A percentile compares a stretch with the other conserved stretches of the same genome.
These are phyloP conservation scores for Irena cyanogastra DNA, from an alignment of 2,113 vertebrate genomes.

Conservation along the genomic window DNA sequence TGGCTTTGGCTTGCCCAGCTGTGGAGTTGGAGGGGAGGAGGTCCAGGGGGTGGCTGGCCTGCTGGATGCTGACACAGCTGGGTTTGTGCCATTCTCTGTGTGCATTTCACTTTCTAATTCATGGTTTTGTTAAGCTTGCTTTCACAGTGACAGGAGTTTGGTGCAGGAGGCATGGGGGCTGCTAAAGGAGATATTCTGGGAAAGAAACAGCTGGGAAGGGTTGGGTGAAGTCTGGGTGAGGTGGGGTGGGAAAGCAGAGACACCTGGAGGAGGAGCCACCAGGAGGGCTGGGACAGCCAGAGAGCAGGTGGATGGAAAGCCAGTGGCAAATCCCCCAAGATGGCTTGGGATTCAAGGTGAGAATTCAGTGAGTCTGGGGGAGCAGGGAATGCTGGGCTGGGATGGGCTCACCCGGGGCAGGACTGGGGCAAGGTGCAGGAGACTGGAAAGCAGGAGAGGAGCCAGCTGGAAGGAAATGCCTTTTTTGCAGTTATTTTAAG, in stretches of 20 bases:
- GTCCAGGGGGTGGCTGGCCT: background rate
- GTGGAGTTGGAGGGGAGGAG: background rate
- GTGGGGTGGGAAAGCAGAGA: background rate
- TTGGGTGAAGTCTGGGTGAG: background rate
- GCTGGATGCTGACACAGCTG: background rate
- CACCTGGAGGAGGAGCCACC: background rate
- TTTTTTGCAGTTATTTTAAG: background rate
- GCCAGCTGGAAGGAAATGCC: fast-evolving
- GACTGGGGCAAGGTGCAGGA: background rate
- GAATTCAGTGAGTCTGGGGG: background rate
- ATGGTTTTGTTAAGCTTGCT: background rate
- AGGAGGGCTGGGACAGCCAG: background rate
- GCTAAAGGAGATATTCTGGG: background rate
- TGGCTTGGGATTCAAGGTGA: background rate
- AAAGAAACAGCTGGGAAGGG: background rate
- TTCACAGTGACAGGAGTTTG: background rate
- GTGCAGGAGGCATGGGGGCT: background rate
- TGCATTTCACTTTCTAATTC: background rate
- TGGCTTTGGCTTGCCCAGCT: background rate
- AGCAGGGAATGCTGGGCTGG: background rate
- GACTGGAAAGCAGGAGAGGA: background rate
- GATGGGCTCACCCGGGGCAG: background rate
- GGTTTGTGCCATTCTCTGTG: background rate
- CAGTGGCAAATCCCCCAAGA: background rate
- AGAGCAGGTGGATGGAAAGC: background rate